A percentile compares a stretch with the other conserved stretches of the same genome.
phyloP scores from a whole-genome alignment of 2,888 invertebrate genomes.

The Ormia ochracea region DNA sequence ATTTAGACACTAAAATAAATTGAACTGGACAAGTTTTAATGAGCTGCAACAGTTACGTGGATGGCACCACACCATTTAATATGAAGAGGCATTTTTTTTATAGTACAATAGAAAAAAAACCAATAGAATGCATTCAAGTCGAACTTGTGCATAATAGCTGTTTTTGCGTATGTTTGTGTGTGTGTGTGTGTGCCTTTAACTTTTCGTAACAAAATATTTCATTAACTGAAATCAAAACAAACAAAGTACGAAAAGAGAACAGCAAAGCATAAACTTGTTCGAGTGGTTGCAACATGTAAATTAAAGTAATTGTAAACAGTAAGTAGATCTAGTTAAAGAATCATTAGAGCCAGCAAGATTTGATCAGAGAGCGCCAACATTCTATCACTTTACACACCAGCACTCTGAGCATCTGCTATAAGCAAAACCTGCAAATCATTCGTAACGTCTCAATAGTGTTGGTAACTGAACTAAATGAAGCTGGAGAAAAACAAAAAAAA shows the following conservation, averaged over 20 bases:
- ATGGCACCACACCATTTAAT: slow-evolving; percentile 2
- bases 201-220: slow-evolving; percentile 3
- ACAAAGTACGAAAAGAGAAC: slow-evolving; percentile 13
- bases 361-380: slow-evolving; percentile 27
- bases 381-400: slow-evolving; percentile 11
- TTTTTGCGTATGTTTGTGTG: background rate
- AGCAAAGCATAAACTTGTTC: background rate
- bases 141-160: background rate
- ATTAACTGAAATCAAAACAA: background rate
- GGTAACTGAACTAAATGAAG: background rate
- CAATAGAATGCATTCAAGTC: slow-evolving; percentile 16
- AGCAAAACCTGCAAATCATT: slow-evolving; percentile 8
- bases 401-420: background rate
- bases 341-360: slow-evolving; percentile 28
- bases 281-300: background rate
- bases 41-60: slow-evolving; percentile 7
- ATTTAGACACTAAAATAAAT: slow-evolving; percentile 5
- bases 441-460: slow-evolving; percentile 7
- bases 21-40: slow-evolving; percentile 15
- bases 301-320: background rate
- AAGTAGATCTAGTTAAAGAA: slow-evolving; percentile 35
- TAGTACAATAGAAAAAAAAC: background rate
- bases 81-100: background rate
- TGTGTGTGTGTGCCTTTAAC: background rate
- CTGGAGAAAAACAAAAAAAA: background rate